Conservation (phyloP, 2,113 vertebrate species). For the Seriola aureovittata region DNA sequence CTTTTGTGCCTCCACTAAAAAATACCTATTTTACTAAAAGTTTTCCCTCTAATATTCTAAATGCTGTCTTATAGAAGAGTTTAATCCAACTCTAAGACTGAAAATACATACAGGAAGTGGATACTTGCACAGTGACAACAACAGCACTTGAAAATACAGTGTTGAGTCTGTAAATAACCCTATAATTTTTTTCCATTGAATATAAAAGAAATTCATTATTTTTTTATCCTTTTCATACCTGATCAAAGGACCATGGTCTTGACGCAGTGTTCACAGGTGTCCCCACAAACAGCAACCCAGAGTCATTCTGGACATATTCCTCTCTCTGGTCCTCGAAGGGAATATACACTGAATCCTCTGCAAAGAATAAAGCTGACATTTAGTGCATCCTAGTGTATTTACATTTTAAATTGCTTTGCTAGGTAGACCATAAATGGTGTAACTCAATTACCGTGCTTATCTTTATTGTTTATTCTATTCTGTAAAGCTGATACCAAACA, state of each 20-base stretch:
- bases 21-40: too few species aligned
- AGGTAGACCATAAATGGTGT: background rate
- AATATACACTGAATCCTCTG: slow-evolving; percentile 81
- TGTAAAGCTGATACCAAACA: background rate
- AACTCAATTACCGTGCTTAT: background rate
- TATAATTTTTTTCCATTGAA: too few species aligned
- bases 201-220: too few species aligned
- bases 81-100: too few species aligned
- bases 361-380: slow-evolving; percentile 1
- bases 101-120: too few species aligned
- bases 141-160: too few species aligned
- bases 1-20: too few species aligned
- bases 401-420: background rate
- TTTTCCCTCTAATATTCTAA: too few species aligned
- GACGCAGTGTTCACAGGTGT: slow-evolving; percentile 64
- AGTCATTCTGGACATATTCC: slow-evolving; percentile 82
- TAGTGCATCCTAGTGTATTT: background rate
- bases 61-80: too few species aligned
- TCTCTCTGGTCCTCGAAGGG: slow-evolving; percentile 79
- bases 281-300: slow-evolving; percentile 81
- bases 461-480: background rate
- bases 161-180: background rate
- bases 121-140: too few species aligned
- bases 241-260: slow-evolving; percentile 84
- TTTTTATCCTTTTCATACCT: slow-evolving; percentile 65